Conservation (phyloP, 2,113 vertebrate genomes). For the Gopherus flavomarginatus region DNA sequence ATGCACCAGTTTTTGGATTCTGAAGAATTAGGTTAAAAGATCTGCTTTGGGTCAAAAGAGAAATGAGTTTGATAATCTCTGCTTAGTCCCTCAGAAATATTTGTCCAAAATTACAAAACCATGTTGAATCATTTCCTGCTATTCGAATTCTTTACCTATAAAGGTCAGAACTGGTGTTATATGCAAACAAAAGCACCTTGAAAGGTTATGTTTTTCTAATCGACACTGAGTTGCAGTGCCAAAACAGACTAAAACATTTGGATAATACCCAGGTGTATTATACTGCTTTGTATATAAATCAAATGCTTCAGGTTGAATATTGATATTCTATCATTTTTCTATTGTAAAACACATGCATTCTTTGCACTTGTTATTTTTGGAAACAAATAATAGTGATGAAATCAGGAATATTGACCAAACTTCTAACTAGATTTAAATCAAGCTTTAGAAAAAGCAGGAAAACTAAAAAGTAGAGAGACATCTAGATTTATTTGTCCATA, state of each 20-base stretch:
- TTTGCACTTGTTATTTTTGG: not conserved
- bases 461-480: not conserved
- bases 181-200: not conserved
- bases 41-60: conserved; percentile 36
- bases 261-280: not conserved
- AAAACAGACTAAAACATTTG: not conserved
- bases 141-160: conserved; percentile 23
- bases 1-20: not conserved
- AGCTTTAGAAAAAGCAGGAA: not conserved
- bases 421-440: not conserved
- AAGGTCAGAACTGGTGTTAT: not conserved
- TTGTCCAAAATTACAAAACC: conserved; percentile 18
- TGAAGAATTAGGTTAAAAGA: conserved; percentile 9
- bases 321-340: not conserved
- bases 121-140: conserved; percentile 12
- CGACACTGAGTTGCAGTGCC: not conserved
- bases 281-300: rapidly evolving
- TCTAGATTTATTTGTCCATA: not conserved
- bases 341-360: not conserved
- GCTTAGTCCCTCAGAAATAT: conserved; percentile 12
- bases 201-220: not conserved
- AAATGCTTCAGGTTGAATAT: not conserved
- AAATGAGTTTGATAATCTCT: conserved; percentile 61
- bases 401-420: not conserved
- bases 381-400: not conserved